Conservation (phyloP, 2,113 vertebrate genomes). For the Ranitomeya imitator region DNA sequence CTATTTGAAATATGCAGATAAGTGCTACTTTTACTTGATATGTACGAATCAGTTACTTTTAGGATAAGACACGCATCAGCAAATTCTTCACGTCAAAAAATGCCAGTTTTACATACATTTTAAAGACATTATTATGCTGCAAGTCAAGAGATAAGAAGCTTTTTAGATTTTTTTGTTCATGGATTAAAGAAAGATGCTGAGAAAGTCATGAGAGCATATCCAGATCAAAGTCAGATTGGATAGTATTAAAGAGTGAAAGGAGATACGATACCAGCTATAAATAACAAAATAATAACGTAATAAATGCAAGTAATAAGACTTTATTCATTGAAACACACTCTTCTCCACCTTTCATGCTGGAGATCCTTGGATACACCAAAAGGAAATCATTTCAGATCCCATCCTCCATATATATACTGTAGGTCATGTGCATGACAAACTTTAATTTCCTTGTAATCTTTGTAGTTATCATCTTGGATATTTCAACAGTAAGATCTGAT, state of each 20-base stretch:
- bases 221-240: slow-evolving; percentile 32
- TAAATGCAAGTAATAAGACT: background rate
- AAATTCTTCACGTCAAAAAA: slow-evolving; percentile 28
- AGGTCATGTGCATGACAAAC: no score
- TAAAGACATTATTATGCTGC: background rate
- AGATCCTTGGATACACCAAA: no score
- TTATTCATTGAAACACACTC: background rate
- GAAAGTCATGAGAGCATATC: slow-evolving; percentile 4
- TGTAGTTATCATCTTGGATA: background rate
- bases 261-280: background rate
- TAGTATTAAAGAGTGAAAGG: background rate
- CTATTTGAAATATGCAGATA: slow-evolving; percentile 39
- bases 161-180: background rate
- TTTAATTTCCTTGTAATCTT: background rate
- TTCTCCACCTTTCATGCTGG: background rate
- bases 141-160: slow-evolving; percentile 40
- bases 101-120: slow-evolving; percentile 32
- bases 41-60: slow-evolving; percentile 2
- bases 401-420: no score
- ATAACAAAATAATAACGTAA: background rate
- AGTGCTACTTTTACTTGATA: slow-evolving; percentile 16
- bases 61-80: slow-evolving; percentile 28
- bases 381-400: no score
- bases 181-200: background rate
- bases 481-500: background rate